Evolutionary conservation across 2,113 vertebrate species (phyloP).

Genomic region (Tetrao urogallus): DNA sequence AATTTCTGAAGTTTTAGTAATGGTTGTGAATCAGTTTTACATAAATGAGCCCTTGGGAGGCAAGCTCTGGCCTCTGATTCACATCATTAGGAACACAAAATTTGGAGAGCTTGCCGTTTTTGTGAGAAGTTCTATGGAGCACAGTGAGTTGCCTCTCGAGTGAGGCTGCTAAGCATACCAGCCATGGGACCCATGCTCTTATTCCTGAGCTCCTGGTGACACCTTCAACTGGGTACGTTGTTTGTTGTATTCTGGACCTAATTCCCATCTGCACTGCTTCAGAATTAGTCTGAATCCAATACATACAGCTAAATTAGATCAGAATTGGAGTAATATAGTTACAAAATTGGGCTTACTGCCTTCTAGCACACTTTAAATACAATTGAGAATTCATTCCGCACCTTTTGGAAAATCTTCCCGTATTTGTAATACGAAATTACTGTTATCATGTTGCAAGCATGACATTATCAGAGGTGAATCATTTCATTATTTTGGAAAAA

Average conservation of each 20-base stretch:
- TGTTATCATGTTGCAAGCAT: neutral
- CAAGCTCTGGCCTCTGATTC: neutral
- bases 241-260: neutral
- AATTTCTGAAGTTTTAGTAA: neutral
- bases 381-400: neutral
- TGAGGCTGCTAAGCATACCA: neutral
- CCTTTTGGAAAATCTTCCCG: neutral
- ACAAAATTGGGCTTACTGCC: neutral
- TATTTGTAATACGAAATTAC: neutral
- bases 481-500: neutral
- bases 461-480: conserved; percentile 4
- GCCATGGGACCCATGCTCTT: neutral
- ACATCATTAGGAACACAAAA: neutral
- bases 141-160: neutral
- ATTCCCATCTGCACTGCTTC: neutral
- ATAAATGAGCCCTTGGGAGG: neutral
- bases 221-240: neutral
- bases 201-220: neutral
- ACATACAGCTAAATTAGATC: neutral
- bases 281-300: neutral
- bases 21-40: neutral
- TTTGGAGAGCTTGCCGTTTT: neutral
- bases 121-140: neutral
- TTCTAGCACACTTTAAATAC: neutral
- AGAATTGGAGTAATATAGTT: neutral